Evolutionary conservation across 92 coral and sea anemone genomes (phyloP).

Genomic region (Parazoanthus swiftii): DNA sequence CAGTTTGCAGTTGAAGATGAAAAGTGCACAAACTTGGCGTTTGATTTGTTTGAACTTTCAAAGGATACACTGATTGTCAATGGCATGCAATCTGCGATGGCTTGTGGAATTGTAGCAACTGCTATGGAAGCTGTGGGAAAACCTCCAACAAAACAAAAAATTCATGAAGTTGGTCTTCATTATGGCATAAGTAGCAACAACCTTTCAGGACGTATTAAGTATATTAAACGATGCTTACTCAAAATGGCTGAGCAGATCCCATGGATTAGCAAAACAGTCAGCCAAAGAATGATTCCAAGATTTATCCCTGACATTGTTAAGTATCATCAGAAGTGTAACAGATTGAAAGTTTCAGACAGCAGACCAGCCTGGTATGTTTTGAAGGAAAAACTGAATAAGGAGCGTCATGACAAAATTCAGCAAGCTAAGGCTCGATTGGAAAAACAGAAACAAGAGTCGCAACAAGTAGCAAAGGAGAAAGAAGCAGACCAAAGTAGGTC

Average conservation of each 20-base stretch:
- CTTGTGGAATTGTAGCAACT: constrained; percentile 31
- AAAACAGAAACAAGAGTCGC: constrained; percentile 11
- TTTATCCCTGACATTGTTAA: constrained; percentile 53
- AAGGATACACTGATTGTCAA: constrained; percentile 23
- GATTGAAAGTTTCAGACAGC: constrained; percentile 36
- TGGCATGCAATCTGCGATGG: constrained; percentile 24
- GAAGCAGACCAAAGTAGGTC: neutral
- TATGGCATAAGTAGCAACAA: neutral
- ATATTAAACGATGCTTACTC: constrained; percentile 21
- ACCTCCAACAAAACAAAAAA: constrained; percentile 11
- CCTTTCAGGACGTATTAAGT: neutral
- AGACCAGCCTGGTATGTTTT: constrained; percentile 48
- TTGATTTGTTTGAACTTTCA: constrained; percentile 49
- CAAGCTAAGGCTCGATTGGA: constrained; percentile 53
- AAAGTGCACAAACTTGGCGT: constrained; percentile 44
- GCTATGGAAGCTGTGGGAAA: constrained; percentile 29
- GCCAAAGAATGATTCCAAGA: constrained; percentile 36
- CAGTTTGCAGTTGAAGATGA: constrained; percentile 59
- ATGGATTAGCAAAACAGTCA: constrained; percentile 60
- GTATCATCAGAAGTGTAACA: constrained; percentile 55
- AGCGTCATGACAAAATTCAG: constrained; percentile 49
- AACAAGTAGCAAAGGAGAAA: neutral
- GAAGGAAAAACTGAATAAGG: constrained; percentile 41
- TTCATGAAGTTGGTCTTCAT: neutral
- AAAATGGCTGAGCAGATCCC: constrained; percentile 70